Percentiles rank a stretch among this genome's conserved stretches.
phyloP scores from a whole-genome alignment of 2,113 vertebrate genomes.

The Dolichotis patagonum region DNA sequence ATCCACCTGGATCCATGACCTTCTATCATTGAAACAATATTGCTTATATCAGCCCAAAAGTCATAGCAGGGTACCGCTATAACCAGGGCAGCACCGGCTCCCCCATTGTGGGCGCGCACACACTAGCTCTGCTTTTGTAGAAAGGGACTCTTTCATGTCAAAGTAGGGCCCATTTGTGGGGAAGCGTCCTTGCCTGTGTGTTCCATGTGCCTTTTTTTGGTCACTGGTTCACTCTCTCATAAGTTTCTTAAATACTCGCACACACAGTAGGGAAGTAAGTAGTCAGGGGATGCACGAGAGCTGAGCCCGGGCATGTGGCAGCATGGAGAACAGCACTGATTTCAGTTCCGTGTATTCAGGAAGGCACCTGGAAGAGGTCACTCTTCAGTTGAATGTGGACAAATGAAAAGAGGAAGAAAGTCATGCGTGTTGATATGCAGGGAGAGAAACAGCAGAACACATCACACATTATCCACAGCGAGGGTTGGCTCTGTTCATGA shows the following conservation, averaged over 20 bases:
- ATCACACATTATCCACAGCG: too few relatives aligned
- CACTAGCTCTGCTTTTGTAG: too few relatives aligned
- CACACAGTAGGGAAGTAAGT: not conserved
- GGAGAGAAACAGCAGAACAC: not conserved
- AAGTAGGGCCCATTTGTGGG: too few relatives aligned
- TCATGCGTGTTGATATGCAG: not conserved
- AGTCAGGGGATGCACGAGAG: too few relatives aligned
- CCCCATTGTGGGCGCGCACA: too few relatives aligned
- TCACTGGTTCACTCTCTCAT: not conserved
- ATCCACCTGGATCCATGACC: not conserved
- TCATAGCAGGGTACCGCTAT: rapidly evolving
- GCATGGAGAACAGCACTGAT: not conserved
- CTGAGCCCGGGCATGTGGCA: not conserved
- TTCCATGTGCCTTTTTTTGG: not conserved
- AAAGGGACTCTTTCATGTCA: not conserved
- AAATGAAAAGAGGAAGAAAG: not conserved
- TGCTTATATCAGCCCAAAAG: not conserved
- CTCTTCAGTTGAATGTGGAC: not conserved
- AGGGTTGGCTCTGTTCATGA: not conserved
- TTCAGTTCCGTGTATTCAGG: not conserved
- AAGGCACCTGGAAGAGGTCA: not conserved
- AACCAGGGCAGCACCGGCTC: not conserved
- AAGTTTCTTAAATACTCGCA: too few relatives aligned
- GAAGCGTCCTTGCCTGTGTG: too few relatives aligned
- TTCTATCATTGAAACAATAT: not conserved